Conservation (phyloP, 2,888 invertebrate genomes). For the Harmothoe impar region DNA sequence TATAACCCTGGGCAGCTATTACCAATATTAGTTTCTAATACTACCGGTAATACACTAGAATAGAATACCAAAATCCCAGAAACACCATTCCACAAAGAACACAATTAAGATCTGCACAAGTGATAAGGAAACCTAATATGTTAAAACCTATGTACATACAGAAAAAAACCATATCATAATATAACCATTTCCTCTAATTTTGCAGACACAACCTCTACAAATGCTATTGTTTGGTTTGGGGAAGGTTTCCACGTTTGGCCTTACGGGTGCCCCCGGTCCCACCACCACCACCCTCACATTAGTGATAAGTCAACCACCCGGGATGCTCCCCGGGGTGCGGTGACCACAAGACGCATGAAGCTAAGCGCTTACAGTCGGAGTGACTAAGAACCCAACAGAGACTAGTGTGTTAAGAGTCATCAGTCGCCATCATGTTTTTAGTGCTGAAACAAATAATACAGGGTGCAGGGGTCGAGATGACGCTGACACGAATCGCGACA, state of each 20-base stretch:
- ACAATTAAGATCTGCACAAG: too few species aligned
- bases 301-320: background rate
- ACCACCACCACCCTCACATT: background rate
- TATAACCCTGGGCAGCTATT: too few species aligned
- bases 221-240: background rate
- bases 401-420: background rate
- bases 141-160: too few species aligned
- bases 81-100: too few species aligned
- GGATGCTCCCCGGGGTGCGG: constrained; percentile 4
- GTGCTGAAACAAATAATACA: constrained; percentile 51
- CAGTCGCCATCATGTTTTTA: constrained; percentile 25
- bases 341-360: background rate
- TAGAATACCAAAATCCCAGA: too few species aligned
- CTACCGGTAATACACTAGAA: too few species aligned
- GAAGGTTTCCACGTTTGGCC: background rate
- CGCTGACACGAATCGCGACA: constrained; percentile 22
- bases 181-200: background rate
- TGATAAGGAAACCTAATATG: too few species aligned
- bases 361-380: background rate
- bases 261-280: background rate
- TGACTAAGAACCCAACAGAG: background rate
- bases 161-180: too few species aligned
- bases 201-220: background rate
- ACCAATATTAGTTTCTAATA: too few species aligned
- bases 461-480: constrained; percentile 35